phyloP scores from a whole-genome alignment of 2,113 vertebrate genomes.

The Callipepla squamata region DNA sequence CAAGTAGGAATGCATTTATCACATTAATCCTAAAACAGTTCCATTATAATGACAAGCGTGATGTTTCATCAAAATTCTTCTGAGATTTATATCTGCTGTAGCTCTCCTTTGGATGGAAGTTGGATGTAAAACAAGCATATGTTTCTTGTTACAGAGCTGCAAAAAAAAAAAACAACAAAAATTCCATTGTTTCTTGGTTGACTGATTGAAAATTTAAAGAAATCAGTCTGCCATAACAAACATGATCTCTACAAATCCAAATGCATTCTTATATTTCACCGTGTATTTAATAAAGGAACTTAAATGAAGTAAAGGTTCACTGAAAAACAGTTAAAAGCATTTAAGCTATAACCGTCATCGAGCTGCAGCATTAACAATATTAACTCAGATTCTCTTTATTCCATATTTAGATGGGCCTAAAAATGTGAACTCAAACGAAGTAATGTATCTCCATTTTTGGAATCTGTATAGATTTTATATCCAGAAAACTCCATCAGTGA shows the following conservation, averaged over 20 bases:
- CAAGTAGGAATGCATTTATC: constrained; percentile 25
- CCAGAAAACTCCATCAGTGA: neutral
- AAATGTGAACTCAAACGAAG: neutral
- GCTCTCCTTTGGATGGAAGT: constrained; percentile 7
- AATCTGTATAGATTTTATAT: neutral
- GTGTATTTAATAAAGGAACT: neutral
- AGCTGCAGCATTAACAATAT: neutral
- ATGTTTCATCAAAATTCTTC: constrained; percentile 33
- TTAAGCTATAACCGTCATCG: neutral
- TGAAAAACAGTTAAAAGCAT: neutral
- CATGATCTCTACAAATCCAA: constrained; percentile 23
- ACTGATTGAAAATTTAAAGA: constrained; percentile 40
- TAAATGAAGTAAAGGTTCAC: neutral
- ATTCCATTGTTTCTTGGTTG: constrained; percentile 38
- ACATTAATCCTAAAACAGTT: neutral
- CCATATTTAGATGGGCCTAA: neutral
- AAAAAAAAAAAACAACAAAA: constrained; percentile 41
- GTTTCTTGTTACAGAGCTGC: constrained; percentile 54
- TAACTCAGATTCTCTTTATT: neutral
- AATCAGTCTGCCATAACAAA: constrained; percentile 41
- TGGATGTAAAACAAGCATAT: constrained; percentile 63
- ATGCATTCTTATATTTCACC: neutral
- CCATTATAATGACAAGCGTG: constrained; percentile 1
- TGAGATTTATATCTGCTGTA: neutral
- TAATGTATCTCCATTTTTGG: neutral